Conservation (phyloP, 2,113 vertebrate species). For the Ammodytes marinus region DNA sequence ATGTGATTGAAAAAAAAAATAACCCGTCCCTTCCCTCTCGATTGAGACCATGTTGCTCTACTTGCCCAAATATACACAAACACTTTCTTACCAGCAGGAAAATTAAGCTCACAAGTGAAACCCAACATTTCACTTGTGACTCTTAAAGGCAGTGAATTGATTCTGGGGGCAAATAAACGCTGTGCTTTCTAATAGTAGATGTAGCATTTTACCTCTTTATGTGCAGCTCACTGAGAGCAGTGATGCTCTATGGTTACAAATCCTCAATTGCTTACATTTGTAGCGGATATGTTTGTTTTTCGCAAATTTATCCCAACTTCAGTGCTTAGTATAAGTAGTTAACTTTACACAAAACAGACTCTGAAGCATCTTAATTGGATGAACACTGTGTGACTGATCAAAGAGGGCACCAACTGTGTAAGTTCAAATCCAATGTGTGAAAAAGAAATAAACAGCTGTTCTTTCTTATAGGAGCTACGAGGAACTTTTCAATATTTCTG, state of each 20-base stretch:
- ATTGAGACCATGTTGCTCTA: slow-evolving; percentile 27
- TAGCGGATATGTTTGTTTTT: slow-evolving; percentile 4
- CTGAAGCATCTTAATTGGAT: slow-evolving; percentile 49
- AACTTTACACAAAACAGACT: slow-evolving; percentile 16
- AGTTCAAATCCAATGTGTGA: slow-evolving; percentile 21
- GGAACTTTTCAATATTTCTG: too few species aligned
- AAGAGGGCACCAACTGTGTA: slow-evolving; percentile 16
- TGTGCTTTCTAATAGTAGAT: slow-evolving; percentile 64
- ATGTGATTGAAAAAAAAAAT: not conserved
- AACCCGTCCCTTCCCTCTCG: slow-evolving; percentile 1
- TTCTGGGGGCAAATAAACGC: slow-evolving; percentile 40
- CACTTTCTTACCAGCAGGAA: slow-evolving; percentile 40
- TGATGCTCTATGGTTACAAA: not conserved
- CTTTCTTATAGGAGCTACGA: too few species aligned
- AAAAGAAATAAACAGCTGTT: not conserved
- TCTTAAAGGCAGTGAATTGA: slow-evolving; percentile 49
- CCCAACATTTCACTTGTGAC: slow-evolving; percentile 44
- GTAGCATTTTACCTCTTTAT: slow-evolving; percentile 44
- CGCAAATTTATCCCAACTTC: not conserved
- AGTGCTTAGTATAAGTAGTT: not conserved
- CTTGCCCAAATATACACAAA: slow-evolving; percentile 24
- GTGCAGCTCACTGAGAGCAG: slow-evolving; percentile 37
- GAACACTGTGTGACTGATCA: slow-evolving; percentile 39
- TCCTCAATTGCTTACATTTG: slow-evolving; percentile 26
- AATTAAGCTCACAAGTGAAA: slow-evolving; percentile 49